Evolutionary conservation across 2,797 vertebrate genomes (phyloP).

Genomic region (Streptopelia turtur): DNA sequence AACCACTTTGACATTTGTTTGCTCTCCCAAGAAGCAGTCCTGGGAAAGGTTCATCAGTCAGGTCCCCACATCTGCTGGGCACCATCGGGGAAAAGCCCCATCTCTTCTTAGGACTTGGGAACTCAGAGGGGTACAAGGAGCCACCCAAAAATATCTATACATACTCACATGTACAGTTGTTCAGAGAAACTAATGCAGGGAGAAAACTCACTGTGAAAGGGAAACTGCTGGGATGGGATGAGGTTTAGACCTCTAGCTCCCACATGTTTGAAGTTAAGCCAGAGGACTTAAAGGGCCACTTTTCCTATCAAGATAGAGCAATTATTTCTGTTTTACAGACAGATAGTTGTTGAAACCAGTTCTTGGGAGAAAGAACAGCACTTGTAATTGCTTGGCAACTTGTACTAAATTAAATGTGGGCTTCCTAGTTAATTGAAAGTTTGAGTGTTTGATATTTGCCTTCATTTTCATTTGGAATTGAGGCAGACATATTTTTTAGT

Average conservation of each 20-base stretch:
- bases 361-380: background rate
- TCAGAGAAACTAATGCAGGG: background rate
- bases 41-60: fast-evolving
- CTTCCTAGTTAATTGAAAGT: background rate
- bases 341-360: background rate
- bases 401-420: background rate
- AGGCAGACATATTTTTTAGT: background rate
- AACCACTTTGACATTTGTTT: background rate
- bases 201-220: background rate
- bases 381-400: background rate
- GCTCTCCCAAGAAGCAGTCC: background rate
- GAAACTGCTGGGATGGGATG: background rate
- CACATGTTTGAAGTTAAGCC: background rate
- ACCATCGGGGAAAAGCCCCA: background rate
- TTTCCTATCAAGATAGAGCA: background rate
- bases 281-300: background rate
- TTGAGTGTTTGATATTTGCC: background rate
- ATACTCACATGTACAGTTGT: background rate
- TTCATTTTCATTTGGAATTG: background rate
- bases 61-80: fast-evolving
- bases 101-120: background rate
- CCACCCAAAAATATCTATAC: background rate
- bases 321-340: background rate
- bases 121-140: background rate
- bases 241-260: background rate